Evolutionary conservation across 2,888 invertebrate genomes (phyloP).

Genomic region (Phragmatobia fuliginosa): DNA sequence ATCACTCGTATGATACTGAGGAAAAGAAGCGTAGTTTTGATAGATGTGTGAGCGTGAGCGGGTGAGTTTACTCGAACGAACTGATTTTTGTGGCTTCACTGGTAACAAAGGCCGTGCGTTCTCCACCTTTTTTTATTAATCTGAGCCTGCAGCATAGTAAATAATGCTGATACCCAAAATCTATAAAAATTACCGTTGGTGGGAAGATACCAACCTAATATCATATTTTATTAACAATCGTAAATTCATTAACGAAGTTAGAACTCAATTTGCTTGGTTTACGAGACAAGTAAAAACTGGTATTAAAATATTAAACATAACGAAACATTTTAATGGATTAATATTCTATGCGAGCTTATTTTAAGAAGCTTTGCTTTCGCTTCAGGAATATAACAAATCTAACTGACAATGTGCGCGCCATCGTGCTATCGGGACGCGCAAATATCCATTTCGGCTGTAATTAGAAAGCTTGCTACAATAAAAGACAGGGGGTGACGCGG

Average conservation of each 20-base stretch:
- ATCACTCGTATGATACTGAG: no score
- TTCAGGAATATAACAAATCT: slow-evolving; percentile 64
- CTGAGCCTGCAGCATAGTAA: no score
- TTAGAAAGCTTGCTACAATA: slow-evolving; percentile 77
- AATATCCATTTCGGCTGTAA: slow-evolving; percentile 73
- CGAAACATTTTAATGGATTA: slow-evolving; percentile 35
- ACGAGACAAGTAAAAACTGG: slow-evolving; percentile 34
- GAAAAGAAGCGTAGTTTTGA: no score
- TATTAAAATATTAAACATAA: slow-evolving; percentile 37
- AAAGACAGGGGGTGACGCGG: slow-evolving; percentile 68
- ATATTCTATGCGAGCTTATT: slow-evolving; percentile 52
- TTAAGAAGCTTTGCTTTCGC: slow-evolving; percentile 63
- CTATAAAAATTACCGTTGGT: neutral
- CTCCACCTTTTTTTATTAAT: no score
- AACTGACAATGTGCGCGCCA: slow-evolving; percentile 27
- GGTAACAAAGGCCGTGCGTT: no score
- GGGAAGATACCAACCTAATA: neutral
- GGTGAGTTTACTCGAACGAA: no score
- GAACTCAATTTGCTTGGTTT: slow-evolving; percentile 37
- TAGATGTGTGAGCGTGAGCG: no score
- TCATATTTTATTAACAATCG: slow-evolving; percentile 15
- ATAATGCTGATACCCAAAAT: neutral
- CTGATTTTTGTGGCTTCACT: no score
- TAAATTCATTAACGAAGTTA: slow-evolving; percentile 47
- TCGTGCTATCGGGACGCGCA: slow-evolving; percentile 51